A percentile compares a stretch with the other conserved stretches of the same genome.
These are phyloP conservation scores for Drosophila affinis DNA, from an alignment of 2,888 invertebrate genomes.

Conservation along the genomic window DNA sequence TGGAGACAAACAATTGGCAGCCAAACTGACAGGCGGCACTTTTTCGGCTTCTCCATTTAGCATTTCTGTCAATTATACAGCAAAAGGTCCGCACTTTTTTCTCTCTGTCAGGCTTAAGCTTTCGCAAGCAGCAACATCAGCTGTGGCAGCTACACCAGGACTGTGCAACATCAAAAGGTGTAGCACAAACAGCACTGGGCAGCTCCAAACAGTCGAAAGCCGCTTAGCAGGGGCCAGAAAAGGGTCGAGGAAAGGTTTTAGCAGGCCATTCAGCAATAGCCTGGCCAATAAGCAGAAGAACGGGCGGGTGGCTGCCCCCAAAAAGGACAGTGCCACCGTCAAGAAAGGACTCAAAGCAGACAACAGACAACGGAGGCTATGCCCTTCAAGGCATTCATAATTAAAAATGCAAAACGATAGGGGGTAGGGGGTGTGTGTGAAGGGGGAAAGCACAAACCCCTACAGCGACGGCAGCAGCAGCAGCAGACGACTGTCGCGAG, in stretches of 20 bases:
- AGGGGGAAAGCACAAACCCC: slow-evolving; percentile 39
- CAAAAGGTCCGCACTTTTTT: slow-evolving; percentile 17
- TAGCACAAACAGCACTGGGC: slow-evolving; percentile 32
- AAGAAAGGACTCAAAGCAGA: slow-evolving; percentile 31
- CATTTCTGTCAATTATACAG: slow-evolving; percentile 38
- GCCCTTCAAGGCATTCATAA: slow-evolving; percentile 73
- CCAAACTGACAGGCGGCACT: slow-evolving; percentile 25
- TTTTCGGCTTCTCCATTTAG: slow-evolving; percentile 35
- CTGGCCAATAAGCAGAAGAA: slow-evolving; percentile 68
- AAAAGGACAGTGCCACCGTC: slow-evolving; percentile 29
- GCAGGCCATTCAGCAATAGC: slow-evolving; percentile 48
- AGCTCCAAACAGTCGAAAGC: neutral
- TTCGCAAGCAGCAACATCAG: slow-evolving; percentile 50
- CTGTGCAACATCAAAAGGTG: slow-evolving; percentile 55
- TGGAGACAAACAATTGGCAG: slow-evolving; percentile 34
- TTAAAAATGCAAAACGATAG: slow-evolving; percentile 58
- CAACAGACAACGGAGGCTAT: slow-evolving; percentile 32
- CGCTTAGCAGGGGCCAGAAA: slow-evolving; percentile 24
- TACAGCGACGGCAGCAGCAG: slow-evolving; percentile 57
- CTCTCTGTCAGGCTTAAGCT: slow-evolving; percentile 29
- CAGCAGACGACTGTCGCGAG: slow-evolving; percentile 33
- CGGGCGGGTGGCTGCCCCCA: neutral
- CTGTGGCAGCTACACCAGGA: slow-evolving; percentile 29
- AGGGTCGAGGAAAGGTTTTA: slow-evolving; percentile 33
- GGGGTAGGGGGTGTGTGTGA: no score